Base-by-base conservation (phyloP, 2,888 invertebrate genomes). In the Scrobipalpa costella region DNA sequence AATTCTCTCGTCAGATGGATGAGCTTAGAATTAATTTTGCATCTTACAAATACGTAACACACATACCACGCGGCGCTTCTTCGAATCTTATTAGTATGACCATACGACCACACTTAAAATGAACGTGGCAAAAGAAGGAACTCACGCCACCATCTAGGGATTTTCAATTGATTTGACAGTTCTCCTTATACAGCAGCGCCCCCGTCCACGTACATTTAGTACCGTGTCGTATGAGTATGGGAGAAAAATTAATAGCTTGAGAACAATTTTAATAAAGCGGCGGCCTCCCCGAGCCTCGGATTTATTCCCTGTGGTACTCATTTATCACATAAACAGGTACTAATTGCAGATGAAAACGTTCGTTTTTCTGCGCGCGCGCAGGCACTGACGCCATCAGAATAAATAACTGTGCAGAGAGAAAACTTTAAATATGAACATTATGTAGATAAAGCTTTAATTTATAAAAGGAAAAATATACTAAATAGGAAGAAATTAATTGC, bases 261-360 rank as follows among this genome's bases (percentile, higher is more conserved):
- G 44, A 71, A 67, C 66, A 17, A 68, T 69, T 68, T 68, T 70
- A 68, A 73, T 68, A 69, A 72, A 64, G 34, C 60, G 36, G 34
- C 34, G 34, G 40, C 49, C 55, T 34, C 58, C 52, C 60, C 57
- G 64, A 49, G 59, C 21, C 15, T 40, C 50, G 21, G 63, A 63
- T 63, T 63, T 52, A 63, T 63, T 36, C 38, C 38, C 61, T 52
- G 61, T 57, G 61, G 52, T 40, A 44, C 67, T 71, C 67, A 63
- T 72, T 68, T 66, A 64, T 58, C 70, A 63, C 19, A 55, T 62
- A 64, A 64, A 62, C 60, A 63, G 47, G 66, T 63, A 66, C 63
- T 66, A 63, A 66, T 63, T 63, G 63, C 58, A 34, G 61, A 61
- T 58, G 63, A 61, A 52, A 49, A 58, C 49, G 33, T 27, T 38